Conservation (phyloP, 2,797 vertebrate species). For the Simalia tracyae region DNA sequence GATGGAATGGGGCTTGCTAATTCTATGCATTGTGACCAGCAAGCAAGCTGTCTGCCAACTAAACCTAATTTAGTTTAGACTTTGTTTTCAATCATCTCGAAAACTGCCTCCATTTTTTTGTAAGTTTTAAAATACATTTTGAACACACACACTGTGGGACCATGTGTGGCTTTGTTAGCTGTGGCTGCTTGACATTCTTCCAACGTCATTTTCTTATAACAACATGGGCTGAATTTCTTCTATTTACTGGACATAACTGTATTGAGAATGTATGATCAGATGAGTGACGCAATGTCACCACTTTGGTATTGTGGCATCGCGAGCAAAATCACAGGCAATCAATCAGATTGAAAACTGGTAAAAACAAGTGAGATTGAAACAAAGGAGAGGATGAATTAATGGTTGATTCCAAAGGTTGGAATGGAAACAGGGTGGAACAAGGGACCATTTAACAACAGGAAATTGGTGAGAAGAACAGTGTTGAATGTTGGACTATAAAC, state of each 20-base stretch:
- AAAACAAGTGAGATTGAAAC: background rate
- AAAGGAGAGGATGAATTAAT: background rate
- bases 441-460: background rate
- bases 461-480: background rate
- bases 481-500: background rate
- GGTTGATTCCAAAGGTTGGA: background rate
- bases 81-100: background rate
- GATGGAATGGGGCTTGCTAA: background rate
- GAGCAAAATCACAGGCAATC: background rate
- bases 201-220: background rate
- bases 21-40: background rate
- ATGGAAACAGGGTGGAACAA: background rate
- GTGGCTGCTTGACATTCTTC: background rate
- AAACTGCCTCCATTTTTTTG: background rate
- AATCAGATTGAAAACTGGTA: background rate
- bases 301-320: background rate
- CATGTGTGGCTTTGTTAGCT: background rate
- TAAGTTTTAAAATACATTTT: background rate
- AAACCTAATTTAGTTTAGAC: background rate
- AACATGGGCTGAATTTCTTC: background rate
- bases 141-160: too few species aligned
- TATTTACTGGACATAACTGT: background rate
- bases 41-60: background rate
- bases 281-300: too few species aligned
- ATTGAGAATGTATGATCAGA: background rate